Evolutionary conservation across 2,797 vertebrate genomes (phyloP).

Genomic region (Gobionotothen gibberifrons): DNA sequence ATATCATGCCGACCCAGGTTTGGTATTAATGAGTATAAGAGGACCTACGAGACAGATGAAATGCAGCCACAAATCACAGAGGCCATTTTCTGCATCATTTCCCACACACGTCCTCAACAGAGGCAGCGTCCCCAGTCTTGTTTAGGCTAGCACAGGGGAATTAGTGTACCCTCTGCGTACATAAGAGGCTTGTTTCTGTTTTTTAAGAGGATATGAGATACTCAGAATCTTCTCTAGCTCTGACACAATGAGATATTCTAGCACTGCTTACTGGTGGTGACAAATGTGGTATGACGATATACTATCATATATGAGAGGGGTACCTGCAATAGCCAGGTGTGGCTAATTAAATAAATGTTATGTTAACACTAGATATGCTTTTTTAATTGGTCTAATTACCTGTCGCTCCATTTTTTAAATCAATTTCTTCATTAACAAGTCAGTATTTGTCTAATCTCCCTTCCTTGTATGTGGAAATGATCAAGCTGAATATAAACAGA

Average conservation of each 20-base stretch:
- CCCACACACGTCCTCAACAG: slow-evolving; percentile 33
- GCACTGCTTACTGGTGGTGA: slow-evolving; percentile 1
- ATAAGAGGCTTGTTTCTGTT: slow-evolving; percentile 29
- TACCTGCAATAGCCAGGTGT: slow-evolving; percentile 6
- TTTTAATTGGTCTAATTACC: slow-evolving; percentile 22
- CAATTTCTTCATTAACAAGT: slow-evolving; percentile 4
- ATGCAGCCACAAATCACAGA: slow-evolving; percentile 55
- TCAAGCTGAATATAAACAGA: slow-evolving; percentile 4
- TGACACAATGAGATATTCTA: slow-evolving; percentile 18
- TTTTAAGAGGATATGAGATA: slow-evolving; percentile 27
- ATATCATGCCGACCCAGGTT: slow-evolving; percentile 29
- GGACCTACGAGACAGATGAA: slow-evolving; percentile 40
- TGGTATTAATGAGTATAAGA: slow-evolving; percentile 52
- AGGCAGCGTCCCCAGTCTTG: slow-evolving; percentile 22
- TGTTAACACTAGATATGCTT: slow-evolving; percentile 6
- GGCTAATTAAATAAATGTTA: slow-evolving; percentile 3
- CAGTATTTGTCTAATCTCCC: neutral
- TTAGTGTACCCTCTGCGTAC: slow-evolving; percentile 4
- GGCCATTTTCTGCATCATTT: slow-evolving; percentile 65
- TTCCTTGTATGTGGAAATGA: neutral
- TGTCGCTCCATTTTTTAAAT: neutral
- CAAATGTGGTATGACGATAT: slow-evolving; percentile 2
- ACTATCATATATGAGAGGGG: neutral
- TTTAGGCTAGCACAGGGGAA: slow-evolving; percentile 27
- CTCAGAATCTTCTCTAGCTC: slow-evolving; percentile 11